phyloP scores from a whole-genome alignment of 2,888 invertebrate genomes.

The Ditula angustiorana region DNA sequence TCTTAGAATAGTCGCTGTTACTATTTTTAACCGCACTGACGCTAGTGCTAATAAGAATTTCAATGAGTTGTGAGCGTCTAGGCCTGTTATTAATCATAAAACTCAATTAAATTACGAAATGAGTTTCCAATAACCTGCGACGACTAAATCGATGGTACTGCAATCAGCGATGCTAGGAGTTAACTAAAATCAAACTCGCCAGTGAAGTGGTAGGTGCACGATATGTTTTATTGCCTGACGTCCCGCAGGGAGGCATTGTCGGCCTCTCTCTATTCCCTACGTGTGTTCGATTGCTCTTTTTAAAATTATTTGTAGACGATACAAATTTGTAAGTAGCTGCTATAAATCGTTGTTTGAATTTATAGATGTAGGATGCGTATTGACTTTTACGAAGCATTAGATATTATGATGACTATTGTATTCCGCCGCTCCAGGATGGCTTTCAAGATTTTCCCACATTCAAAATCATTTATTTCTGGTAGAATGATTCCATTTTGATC shows the following conservation, averaged over 20 bases:
- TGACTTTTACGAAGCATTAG: constrained; percentile 23
- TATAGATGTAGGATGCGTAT: constrained; percentile 6
- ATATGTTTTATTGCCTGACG: constrained; percentile 40
- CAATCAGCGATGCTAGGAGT: constrained; percentile 26
- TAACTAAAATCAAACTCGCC: constrained; percentile 27
- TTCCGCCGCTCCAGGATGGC: neutral
- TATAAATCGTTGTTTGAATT: constrained; percentile 37
- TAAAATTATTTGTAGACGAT: constrained; percentile 35
- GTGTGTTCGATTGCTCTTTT: constrained; percentile 43
- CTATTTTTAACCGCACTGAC: constrained; percentile 30
- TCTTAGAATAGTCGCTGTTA: constrained; percentile 32
- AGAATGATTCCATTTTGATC: constrained; percentile 34
- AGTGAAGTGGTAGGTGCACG: constrained; percentile 28
- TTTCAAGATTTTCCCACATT: constrained; percentile 36
- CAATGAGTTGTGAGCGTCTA: constrained; percentile 28
- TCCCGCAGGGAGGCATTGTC: constrained; percentile 46
- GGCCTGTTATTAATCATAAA: constrained; percentile 17
- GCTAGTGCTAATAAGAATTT: constrained; percentile 26
- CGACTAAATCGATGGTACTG: constrained; percentile 17
- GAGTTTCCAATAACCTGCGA: constrained; percentile 18
- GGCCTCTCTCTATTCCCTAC: constrained; percentile 43
- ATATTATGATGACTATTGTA: constrained; percentile 20
- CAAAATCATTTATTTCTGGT: constrained; percentile 36
- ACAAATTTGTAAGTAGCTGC: constrained; percentile 40
- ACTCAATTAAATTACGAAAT: constrained; percentile 25